Evolutionary conservation across 2,113 vertebrate species (phyloP).

Genomic region (Rattus rattus): DNA sequence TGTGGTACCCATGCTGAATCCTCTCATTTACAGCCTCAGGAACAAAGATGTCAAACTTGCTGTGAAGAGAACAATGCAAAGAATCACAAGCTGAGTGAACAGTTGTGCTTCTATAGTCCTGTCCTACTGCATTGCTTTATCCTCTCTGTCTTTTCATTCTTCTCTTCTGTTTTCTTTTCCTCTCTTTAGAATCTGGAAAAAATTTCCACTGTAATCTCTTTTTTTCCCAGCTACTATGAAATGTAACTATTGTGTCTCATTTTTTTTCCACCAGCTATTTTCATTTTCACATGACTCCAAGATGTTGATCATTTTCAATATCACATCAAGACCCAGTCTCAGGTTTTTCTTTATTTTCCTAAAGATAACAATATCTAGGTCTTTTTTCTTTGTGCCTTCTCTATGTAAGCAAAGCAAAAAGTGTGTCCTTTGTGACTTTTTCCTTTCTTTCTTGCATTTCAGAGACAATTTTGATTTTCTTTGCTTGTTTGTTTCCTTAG

Average conservation of each 20-base stretch:
- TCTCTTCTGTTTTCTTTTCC: not conserved
- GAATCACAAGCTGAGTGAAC: not conserved
- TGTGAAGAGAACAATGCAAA: constrained; percentile 36
- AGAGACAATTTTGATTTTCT: not conserved
- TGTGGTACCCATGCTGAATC: constrained; percentile 68
- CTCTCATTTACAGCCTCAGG: constrained; percentile 67
- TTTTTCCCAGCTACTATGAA: too few relatives aligned
- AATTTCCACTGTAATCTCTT: not conserved
- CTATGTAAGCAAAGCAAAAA: not conserved
- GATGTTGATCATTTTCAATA: not conserved
- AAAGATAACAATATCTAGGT: not conserved
- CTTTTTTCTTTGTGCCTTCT: not conserved
- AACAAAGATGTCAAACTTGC: constrained; percentile 69
- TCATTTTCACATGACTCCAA: not conserved
- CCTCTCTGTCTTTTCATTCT: not conserved
- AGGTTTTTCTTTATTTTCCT: not conserved
- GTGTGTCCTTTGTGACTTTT: accelerated
- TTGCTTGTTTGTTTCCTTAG: not conserved
- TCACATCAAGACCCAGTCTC: not conserved
- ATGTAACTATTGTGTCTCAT: not conserved
- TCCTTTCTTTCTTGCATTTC: not conserved
- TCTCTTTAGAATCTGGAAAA: not conserved
- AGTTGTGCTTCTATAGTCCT: not conserved
- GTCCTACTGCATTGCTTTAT: accelerated
- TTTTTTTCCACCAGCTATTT: not conserved